Base-by-base conservation (phyloP, 2,113 vertebrate genomes). In the Corythoichthys haematopterus region DNA sequence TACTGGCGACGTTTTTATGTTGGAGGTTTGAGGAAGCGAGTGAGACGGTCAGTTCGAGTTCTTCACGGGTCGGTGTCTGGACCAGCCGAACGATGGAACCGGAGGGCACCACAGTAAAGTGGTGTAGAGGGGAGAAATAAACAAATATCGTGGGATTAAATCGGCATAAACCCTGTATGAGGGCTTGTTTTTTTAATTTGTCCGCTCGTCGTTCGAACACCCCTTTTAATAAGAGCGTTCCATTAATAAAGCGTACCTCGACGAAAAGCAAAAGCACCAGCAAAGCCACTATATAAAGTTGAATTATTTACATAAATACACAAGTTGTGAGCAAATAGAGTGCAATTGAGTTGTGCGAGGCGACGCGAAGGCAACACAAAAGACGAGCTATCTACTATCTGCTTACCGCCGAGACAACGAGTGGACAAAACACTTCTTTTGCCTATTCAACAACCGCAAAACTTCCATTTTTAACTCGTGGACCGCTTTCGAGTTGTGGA, bases 1-100 rank as follows among this genome's bases (percentile, higher is more conserved):
- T 4, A 36, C 11, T 14, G 35, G 98, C 98, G 95, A 94, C 94
- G 95, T 93, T 93, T 94, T 78, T 68, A 65, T 76, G 75, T 68
- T 43, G 90, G 78, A 88, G 53, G 76, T 91, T 91, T 81, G 89
- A 93, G 93, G 93, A 90, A 93, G 91, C 91, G 72, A 85, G 89
- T 69, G 83, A 76, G 67, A 70, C n/a, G 65, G 66, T 43, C 75
- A 69, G 85, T 79, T 71, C 69, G 0, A 28, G 40, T 9, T 33
- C 20, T 20, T 20, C 52, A 28, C 55, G 14, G 33, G 14, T 2
- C 10, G 33, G 12, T 35, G 55, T 57, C 55, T 57, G 73, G 84
- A 51, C 74, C 76, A 61, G 68, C 78, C 33, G 62, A 12, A 64
- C 15, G 46, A 46, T 66, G 11, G 11, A 87, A 89, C 55, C 12